Percentiles rank a stretch among this genome's conserved stretches.
Evolutionary conservation across 2,888 invertebrate species (phyloP).

Genomic region (Agrochola litura): DNA sequence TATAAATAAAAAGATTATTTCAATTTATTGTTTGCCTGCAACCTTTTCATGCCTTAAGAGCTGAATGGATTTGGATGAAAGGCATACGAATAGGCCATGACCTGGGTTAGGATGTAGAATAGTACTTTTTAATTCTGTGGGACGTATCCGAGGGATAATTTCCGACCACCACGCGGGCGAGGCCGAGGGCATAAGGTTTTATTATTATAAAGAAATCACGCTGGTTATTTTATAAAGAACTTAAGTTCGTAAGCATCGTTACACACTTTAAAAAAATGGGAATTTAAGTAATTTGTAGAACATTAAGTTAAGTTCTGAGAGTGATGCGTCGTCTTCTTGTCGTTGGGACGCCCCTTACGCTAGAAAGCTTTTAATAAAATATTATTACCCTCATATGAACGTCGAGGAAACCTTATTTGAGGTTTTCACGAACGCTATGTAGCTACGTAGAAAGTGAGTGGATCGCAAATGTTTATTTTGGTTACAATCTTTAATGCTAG

Average conservation of each 20-base stretch:
- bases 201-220: not conserved
- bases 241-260: not conserved
- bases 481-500: slow-evolving; percentile 32
- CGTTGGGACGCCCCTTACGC: slow-evolving; percentile 58
- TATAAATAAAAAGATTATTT: too few relatives aligned
- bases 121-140: too few relatives aligned
- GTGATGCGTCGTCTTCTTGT: slow-evolving; percentile 57
- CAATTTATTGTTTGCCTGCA: too few relatives aligned
- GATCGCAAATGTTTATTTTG: slow-evolving; percentile 59
- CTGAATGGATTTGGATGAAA: too few relatives aligned
- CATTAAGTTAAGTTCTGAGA: slow-evolving; percentile 51
- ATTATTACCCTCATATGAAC: slow-evolving; percentile 73
- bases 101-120: too few relatives aligned
- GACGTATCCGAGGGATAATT: too few relatives aligned
- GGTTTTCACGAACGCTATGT: slow-evolving; percentile 57
- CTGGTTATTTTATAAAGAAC: not conserved
- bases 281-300: slow-evolving; percentile 58
- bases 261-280: slow-evolving; percentile 1
- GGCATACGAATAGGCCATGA: too few relatives aligned
- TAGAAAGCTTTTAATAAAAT: slow-evolving; percentile 80
- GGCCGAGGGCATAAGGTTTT: too few relatives aligned
- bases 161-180: too few relatives aligned
- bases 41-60: too few relatives aligned
- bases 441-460: slow-evolving; percentile 38
- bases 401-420: slow-evolving; percentile 75